Percentiles rank a stretch among this genome's conserved stretches.
Evolutionary conservation across 30 jellyfish, hydroid and myxozoan species (phyloP).

Genomic region (Turritopsis dohrnii): DNA sequence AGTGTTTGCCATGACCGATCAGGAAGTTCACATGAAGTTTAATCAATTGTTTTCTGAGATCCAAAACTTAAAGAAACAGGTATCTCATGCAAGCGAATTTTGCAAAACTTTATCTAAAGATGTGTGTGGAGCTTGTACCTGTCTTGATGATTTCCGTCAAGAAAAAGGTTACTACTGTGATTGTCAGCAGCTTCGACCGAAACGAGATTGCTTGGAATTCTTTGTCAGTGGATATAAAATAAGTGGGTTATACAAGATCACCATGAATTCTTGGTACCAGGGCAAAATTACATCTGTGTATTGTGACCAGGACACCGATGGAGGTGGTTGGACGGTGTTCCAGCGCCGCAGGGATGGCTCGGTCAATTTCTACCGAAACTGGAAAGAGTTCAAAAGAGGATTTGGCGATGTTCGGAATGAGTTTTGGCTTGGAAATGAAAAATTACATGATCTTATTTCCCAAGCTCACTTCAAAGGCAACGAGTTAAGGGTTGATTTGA

Average conservation of each 20-base stretch:
- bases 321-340: constrained; percentile 7
- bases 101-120: not conserved
- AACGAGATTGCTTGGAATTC: constrained; percentile 9
- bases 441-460: not conserved
- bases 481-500: constrained; percentile 5
- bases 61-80: not conserved
- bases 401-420: constrained; percentile 1
- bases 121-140: constrained; percentile 2
- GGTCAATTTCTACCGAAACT: not conserved
- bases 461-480: constrained; percentile 5
- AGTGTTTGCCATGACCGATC: not conserved
- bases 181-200: constrained; percentile 6
- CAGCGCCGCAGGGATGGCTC: constrained; percentile 10
- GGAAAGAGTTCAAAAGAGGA: not conserved
- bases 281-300: not conserved
- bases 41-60: not conserved
- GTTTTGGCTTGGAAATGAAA: constrained; percentile 7
- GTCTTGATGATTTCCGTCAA: not conserved
- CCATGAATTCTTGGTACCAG: constrained; percentile 8
- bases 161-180: constrained; percentile 1
- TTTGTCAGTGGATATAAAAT: not conserved
- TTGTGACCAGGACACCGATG: constrained; percentile 13
- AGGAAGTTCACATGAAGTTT: not conserved
- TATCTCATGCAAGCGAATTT: not conserved
- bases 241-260: not conserved